Base-by-base conservation (phyloP, 2,113 vertebrate genomes). In the Odontophorus gujanensis region DNA sequence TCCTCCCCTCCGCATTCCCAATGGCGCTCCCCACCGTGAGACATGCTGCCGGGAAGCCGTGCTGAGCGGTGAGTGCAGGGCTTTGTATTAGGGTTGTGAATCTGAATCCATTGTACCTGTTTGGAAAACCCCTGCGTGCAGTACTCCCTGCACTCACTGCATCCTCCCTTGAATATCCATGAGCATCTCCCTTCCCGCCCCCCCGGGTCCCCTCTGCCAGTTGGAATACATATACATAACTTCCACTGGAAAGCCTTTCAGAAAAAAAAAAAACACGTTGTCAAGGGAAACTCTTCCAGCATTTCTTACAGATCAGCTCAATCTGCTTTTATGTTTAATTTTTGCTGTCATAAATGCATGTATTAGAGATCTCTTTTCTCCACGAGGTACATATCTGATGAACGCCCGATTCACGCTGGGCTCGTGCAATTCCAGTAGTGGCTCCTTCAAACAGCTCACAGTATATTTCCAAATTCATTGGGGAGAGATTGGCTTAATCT, bases 61-160 rank as follows among this genome's bases (percentile, higher is more conserved):
- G 3, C 73, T 88, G 85, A 95, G 83, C 88, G 84, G 93, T 96
- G 90, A 96, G 95, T 96, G 95, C 93, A 92, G 96, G 90, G 87
- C 2, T 92, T 92, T 94, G 92, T 89, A 80, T 96, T 87, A 45
- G 85, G 65, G 3, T 78, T 50, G 63, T 89, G 93, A 82, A 92
- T 95, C 85, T 80, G 82, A 85, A 92, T 32, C 89, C 75, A 63
- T 89, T 87, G 91, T 87, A 92, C 61, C 84, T 76, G 84, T 32
- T 5, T 76, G 74, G 92, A 76, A 94, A 96, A 93, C 83, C 90
- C 79, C 69, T 7, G 28, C 40, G 73, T 92, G 93, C 65, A 57
- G 26, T 67, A 87, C 65, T 92, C 59, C 51, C 85, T 95, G 82
- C 85, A 42, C 90, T 90, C 67, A 65, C 95, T 92, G 83, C 90